These are phyloP conservation scores for Pseudorasbora parva DNA, from an alignment of 2,113 vertebrate genomes.

Conservation along the genomic window DNA sequence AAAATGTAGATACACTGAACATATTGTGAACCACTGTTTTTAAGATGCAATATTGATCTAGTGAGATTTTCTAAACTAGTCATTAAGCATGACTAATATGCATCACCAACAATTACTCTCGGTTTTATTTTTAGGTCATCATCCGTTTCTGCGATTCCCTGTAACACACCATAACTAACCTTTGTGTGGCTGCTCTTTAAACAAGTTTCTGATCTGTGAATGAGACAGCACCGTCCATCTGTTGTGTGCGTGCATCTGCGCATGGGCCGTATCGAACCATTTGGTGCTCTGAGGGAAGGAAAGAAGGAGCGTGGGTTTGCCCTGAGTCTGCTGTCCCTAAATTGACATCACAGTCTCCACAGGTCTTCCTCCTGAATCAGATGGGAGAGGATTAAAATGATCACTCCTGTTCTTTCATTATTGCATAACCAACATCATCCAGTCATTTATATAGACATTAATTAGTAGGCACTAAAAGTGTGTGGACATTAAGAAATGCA, in stretches of 20 bases:
- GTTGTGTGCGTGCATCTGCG: not conserved
- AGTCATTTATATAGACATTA: not conserved
- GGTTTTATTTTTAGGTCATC: not conserved
- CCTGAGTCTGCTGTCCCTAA: conserved; percentile 26
- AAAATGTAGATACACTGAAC: not conserved
- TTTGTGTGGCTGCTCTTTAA: not conserved
- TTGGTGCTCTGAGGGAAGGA: conserved; percentile 11
- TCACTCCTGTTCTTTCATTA: conserved; percentile 20
- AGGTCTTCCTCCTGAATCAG: conserved; percentile 21
- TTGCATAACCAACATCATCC: not conserved
- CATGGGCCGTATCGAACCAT: conserved; percentile 6
- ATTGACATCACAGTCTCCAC: conserved; percentile 17
- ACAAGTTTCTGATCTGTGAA: conserved; percentile 8
- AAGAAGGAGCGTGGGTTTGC: conserved; percentile 24
- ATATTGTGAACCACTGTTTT: not conserved
- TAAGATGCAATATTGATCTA: not conserved
- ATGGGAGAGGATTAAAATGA: not conserved
- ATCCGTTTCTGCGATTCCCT: not conserved
- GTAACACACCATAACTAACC: conserved; percentile 7
- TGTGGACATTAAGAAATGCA: not conserved
- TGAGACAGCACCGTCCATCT: conserved; percentile 4
- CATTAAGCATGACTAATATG: not conserved
- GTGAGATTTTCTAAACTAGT: not conserved
- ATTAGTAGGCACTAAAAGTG: not conserved
- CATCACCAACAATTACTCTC: not conserved